These are phyloP conservation scores for Strix aluco DNA, from an alignment of 2,113 vertebrate species.

Conservation along the genomic window DNA sequence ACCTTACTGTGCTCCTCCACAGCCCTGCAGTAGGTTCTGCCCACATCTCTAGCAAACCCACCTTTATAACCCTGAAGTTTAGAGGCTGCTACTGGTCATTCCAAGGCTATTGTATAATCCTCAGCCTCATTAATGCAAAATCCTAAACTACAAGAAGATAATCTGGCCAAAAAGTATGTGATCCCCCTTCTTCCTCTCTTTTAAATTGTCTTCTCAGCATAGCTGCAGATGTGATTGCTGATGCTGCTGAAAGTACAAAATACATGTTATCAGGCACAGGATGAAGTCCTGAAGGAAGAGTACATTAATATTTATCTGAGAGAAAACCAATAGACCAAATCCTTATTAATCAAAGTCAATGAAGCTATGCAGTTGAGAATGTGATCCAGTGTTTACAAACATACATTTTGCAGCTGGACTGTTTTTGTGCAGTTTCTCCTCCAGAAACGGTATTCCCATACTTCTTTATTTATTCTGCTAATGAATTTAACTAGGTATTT, in stretches of 20 bases:
- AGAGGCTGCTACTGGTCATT: background rate
- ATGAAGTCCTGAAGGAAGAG: background rate
- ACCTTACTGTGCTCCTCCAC: background rate
- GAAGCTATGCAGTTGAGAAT: background rate
- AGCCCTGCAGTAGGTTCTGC: background rate
- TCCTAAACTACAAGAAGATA: background rate
- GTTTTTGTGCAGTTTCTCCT: background rate
- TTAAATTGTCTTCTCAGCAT: background rate
- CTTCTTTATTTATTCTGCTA: constrained; percentile 15
- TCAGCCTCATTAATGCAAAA: background rate
- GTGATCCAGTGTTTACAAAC: background rate
- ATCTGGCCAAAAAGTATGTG: background rate
- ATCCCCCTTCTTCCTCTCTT: background rate
- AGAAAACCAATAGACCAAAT: background rate
- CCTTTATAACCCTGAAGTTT: background rate
- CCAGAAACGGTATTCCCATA: background rate
- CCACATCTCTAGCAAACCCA: background rate
- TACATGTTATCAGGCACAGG: background rate
- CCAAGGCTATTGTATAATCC: background rate
- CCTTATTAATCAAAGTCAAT: background rate
- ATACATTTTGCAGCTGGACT: background rate
- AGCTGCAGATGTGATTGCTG: background rate
- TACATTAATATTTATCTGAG: background rate
- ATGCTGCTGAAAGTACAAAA: background rate
- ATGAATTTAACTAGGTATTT: background rate